Base-by-base conservation (phyloP, 2,113 vertebrate genomes). In the Tor tambroides region DNA sequence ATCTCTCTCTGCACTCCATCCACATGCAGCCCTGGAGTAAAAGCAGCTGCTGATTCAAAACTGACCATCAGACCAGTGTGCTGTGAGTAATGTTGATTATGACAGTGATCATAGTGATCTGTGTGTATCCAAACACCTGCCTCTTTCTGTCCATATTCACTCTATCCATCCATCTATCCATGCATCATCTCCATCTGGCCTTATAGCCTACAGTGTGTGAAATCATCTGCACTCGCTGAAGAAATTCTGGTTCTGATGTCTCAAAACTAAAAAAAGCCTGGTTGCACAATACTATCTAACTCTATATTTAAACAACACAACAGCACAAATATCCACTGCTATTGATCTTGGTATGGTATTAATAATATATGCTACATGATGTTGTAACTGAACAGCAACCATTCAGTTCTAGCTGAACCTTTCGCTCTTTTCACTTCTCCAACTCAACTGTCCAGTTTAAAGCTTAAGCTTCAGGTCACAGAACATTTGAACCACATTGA, bases 401-500 rank as follows among this genome's bases (percentile, higher is more conserved):
- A 43, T 65, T 59, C 46, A 83, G 59, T 32, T 76, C 23, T 14
- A 65, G 67, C 46, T 43, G 8, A 23, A 51, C 54, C 11, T 10
- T 63, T 35, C 63, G 67, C 54, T 59, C 61, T 51, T 76, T 67
- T 38, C n/a, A 17, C 21, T 23, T 43, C 71, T 74, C 21, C 21
- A 43, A n/a, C 26, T 28, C 19, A 7, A 67, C 17, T 32, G 7
- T n/a, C 28, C 15, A 79, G 61, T 32, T 77, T 78, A 21, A 41
- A 56, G 67, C 51, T 46, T 43, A 0, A 14, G 67, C 51, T 51
- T 84, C 49, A 74, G 63, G 41, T 83, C 61, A 79, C 54, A 72
- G 63, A 49, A 78, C 65, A 69, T 71, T 32, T 86, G 78, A 79
- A 69, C 32, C 49, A 46, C 61, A 21, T 32, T 65, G 69, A 82